These are phyloP conservation scores for Ecliptopera silaceata DNA, from an alignment of 2,888 invertebrate species.

Conservation along the genomic window DNA sequence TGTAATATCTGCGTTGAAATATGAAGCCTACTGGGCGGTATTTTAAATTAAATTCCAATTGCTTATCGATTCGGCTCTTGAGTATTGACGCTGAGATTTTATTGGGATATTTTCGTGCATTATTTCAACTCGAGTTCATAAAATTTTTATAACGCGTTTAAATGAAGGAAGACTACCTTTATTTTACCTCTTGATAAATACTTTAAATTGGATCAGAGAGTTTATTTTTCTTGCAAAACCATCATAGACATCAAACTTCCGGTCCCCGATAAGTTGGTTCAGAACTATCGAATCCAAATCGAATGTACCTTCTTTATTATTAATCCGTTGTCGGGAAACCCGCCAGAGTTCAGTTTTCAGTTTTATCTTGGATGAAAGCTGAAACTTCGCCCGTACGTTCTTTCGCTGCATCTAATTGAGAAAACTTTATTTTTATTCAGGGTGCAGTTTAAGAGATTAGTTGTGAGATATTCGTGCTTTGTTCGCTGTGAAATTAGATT, in stretches of 20 bases:
- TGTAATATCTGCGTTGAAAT: constrained; percentile 40
- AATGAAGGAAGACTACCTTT: too few species aligned
- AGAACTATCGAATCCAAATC: constrained; percentile 35
- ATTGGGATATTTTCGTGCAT: constrained; percentile 3
- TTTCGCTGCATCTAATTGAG: constrained; percentile 68
- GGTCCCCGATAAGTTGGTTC: constrained; percentile 15
- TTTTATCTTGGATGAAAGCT: constrained; percentile 70
- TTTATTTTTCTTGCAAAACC: constrained; percentile 19
- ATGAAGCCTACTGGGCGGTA: constrained; percentile 31
- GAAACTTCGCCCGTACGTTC: constrained; percentile 68
- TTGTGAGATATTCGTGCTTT: constrained; percentile 42
- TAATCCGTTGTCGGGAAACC: constrained; percentile 65
- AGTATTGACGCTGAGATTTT: constrained; percentile 18
- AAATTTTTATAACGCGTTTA: too few species aligned
- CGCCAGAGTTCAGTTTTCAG: constrained; percentile 58
- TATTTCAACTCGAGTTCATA: not conserved
- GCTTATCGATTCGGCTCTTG: constrained; percentile 21
- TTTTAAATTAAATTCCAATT: constrained; percentile 36
- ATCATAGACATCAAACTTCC: constrained; percentile 15
- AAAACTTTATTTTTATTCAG: constrained; percentile 64
- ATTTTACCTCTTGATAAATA: too few species aligned
- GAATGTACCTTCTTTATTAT: constrained; percentile 61
- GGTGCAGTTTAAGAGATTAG: constrained; percentile 58
- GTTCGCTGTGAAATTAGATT: constrained; percentile 31
- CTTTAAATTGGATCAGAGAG: constrained; percentile 3